Evolutionary conservation across 2,797 vertebrate species (phyloP).

Genomic region (Limosa lapponica): DNA sequence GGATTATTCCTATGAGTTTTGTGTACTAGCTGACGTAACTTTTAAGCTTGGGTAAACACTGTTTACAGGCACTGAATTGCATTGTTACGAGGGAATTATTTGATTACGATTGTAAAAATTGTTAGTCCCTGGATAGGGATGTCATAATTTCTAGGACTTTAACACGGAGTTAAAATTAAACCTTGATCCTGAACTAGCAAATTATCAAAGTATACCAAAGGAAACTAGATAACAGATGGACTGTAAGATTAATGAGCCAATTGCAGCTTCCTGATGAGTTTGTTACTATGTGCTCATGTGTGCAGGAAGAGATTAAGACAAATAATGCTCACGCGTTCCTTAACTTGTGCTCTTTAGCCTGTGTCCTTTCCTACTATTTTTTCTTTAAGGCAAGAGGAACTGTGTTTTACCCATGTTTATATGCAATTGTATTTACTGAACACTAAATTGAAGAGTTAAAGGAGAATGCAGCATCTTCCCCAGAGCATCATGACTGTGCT

Average conservation of each 20-base stretch:
- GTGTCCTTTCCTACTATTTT: neutral
- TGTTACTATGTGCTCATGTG: constrained; percentile 18
- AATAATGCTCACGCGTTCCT: neutral
- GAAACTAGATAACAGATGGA: constrained; percentile 46
- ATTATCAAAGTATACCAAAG: neutral
- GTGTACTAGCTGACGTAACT: neutral
- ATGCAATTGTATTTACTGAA: neutral
- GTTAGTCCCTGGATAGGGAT: neutral
- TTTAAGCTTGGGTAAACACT: neutral
- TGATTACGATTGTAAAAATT: neutral
- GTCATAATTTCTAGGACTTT: neutral
- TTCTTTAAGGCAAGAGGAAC: neutral
- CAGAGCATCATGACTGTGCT: neutral
- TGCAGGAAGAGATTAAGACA: constrained; percentile 33
- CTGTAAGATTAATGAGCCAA: constrained; percentile 28
- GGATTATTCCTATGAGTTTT: neutral
- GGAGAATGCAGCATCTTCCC: neutral
- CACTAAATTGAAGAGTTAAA: neutral
- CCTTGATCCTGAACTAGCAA: neutral
- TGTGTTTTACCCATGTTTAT: neutral
- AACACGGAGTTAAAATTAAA: constrained; percentile 14
- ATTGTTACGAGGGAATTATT: neutral
- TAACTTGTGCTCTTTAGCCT: neutral
- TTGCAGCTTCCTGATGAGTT: constrained; percentile 17
- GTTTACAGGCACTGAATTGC: neutral